Percentiles rank a stretch among this genome's conserved stretches.
phyloP scores from a whole-genome alignment of 2,797 vertebrate species.

The Mus minutoides region DNA sequence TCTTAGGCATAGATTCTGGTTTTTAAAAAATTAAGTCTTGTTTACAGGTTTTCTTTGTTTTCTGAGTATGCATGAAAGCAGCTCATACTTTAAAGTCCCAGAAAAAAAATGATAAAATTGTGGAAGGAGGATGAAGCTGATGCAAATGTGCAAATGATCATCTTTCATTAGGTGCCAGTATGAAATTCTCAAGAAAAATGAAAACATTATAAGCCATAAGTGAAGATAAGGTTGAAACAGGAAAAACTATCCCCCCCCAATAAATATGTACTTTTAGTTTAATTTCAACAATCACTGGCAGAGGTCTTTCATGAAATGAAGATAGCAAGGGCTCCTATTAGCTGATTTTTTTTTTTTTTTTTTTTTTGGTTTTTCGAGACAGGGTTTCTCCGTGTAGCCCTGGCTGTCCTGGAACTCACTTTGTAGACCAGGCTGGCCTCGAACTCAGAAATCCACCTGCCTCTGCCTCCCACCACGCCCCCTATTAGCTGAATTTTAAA shows the following conservation, averaged over 20 bases:
- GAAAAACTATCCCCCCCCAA: constrained; percentile 42
- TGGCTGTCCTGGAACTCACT: too few species aligned
- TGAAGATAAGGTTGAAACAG: constrained; percentile 46
- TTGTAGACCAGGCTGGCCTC: too few species aligned
- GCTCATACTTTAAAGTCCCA: background rate
- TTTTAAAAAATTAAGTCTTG: background rate
- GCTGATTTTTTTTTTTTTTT: constrained; percentile 70
- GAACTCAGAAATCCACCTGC: too few species aligned
- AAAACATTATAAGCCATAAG: constrained; percentile 54
- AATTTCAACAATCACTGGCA: constrained; percentile 60
- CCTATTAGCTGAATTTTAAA: constrained; percentile 68
- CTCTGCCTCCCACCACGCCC: too few species aligned
- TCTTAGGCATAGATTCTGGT: background rate
- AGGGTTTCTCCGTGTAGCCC: too few species aligned
- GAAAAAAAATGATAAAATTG: constrained; percentile 53
- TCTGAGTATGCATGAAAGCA: constrained; percentile 8
- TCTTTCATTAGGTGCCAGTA: background rate
- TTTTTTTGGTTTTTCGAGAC: too few species aligned
- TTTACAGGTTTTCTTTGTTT: background rate
- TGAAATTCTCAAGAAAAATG: background rate
- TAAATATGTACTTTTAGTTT: constrained; percentile 74
- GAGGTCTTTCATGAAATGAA: constrained; percentile 77
- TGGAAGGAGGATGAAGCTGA: background rate
- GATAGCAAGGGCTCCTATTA: constrained; percentile 64
- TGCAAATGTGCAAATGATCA: background rate